Percentiles rank a stretch among this genome's conserved stretches.
These are phyloP conservation scores for Monomorium pharaonis DNA, from an alignment of 1,140 invertebrate species.

Conservation along the genomic window DNA sequence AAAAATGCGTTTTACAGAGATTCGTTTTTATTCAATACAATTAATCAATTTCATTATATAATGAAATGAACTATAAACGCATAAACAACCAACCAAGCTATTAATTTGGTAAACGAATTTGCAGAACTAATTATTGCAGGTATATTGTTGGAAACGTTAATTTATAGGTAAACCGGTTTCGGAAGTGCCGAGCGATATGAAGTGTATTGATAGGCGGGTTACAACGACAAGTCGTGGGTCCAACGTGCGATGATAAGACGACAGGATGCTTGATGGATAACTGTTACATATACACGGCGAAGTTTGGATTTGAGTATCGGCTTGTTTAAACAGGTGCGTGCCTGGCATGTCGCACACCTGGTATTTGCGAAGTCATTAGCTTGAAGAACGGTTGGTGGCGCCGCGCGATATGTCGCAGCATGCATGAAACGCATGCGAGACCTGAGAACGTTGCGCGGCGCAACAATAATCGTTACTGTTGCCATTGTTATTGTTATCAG, in stretches of 20 bases:
- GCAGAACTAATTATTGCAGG: neutral
- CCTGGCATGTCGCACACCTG: conserved; percentile 1
- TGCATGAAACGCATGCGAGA: neutral
- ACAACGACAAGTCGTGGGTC: neutral
- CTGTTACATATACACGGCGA: conserved; percentile 6
- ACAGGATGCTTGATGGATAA: conserved; percentile 33
- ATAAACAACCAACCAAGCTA: neutral
- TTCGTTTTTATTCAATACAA: neutral
- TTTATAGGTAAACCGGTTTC: neutral
- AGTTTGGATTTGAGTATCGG: conserved; percentile 46
- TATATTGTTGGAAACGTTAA: neutral
- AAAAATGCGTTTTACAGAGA: neutral
- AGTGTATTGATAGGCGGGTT: conserved; percentile 8
- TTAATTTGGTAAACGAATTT: neutral
- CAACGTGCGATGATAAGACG: conserved; percentile 23
- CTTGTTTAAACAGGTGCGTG: conserved; percentile 59
- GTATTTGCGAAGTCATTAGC: conserved; percentile 52
- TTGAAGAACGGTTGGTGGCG: conserved; percentile 16
- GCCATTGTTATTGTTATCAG: conserved; percentile 6
- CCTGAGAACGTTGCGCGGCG: neutral
- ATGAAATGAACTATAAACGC: neutral
- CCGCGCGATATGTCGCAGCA: neutral
- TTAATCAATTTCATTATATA: neutral
- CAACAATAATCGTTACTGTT: conserved; percentile 17
- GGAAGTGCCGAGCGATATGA: neutral